Conservation (phyloP, 2,113 vertebrate genomes). For the Petrocephalus zakoni region DNA sequence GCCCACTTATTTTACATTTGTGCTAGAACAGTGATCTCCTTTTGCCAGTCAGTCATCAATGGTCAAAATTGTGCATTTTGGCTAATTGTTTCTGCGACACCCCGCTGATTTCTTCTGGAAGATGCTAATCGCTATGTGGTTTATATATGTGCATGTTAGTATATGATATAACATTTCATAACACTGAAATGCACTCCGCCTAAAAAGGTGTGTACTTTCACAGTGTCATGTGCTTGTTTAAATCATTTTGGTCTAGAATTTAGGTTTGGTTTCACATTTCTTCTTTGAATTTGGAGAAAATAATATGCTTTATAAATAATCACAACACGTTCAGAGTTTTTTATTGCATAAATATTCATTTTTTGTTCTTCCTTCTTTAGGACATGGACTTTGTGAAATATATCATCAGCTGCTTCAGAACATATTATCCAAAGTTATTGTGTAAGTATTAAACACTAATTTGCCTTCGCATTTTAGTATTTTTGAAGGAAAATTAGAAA, state of each 20-base stretch:
- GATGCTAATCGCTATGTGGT: neutral
- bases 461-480: neutral
- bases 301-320: neutral
- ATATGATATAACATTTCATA: neutral
- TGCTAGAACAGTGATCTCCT: too few species aligned
- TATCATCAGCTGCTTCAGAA: slow-evolving; percentile 88
- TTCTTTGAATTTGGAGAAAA: neutral
- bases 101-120: neutral
- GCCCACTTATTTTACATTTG: too few species aligned
- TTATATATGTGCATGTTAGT: neutral
- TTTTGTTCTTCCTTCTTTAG: slow-evolving; percentile 59
- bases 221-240: neutral
- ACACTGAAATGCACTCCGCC: neutral
- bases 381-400: slow-evolving; percentile 97
- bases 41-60: neutral
- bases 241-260: neutral
- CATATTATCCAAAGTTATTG: slow-evolving; percentile 94
- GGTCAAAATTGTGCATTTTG: neutral
- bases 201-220: neutral
- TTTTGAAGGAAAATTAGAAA: neutral
- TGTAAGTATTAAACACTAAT: slow-evolving; percentile 71
- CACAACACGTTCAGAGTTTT: neutral
- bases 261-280: neutral
- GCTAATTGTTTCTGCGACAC: neutral
- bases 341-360: neutral